phyloP scores from a whole-genome alignment of 2,888 invertebrate species.

The Macrophya annulata region DNA sequence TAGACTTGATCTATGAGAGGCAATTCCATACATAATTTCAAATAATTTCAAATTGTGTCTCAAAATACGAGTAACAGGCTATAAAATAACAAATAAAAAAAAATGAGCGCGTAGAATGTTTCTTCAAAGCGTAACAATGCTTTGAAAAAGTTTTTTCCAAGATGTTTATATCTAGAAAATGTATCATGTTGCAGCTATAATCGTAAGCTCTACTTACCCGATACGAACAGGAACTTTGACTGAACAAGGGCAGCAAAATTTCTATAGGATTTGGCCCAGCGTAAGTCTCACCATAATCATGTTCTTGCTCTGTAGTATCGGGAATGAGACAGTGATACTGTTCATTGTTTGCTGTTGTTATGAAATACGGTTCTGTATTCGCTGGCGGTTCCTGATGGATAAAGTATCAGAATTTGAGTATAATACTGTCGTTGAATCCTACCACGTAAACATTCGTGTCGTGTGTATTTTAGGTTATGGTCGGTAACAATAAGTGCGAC shows the following conservation, averaged over 20 bases:
- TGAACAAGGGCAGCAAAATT: slow-evolving; percentile 88
- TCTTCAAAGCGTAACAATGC: not conserved
- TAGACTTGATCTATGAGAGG: no score
- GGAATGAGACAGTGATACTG: slow-evolving; percentile 92
- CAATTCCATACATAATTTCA: no score
- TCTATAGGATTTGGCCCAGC: slow-evolving; percentile 90
- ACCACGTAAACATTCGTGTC: not conserved
- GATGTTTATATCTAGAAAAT: not conserved
- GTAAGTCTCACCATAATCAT: slow-evolving; percentile 83
- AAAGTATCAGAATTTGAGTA: not conserved
- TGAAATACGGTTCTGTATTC: slow-evolving; percentile 83
- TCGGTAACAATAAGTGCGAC: not conserved
- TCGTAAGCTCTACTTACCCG: slow-evolving; percentile 79
- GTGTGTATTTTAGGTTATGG: slow-evolving; percentile 26
- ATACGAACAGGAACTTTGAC: slow-evolving; percentile 91
- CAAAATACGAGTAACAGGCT: no score
- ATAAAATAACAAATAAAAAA: no score
- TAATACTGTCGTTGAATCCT: not conserved
- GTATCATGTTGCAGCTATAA: not conserved
- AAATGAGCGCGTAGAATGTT: not conserved
- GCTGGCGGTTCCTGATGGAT: slow-evolving; percentile 70
- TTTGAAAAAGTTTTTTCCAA: not conserved
- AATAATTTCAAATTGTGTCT: not conserved
- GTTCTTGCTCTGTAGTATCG: slow-evolving; percentile 82
- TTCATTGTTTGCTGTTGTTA: slow-evolving; percentile 90